Evolutionary conservation across 2,888 invertebrate species (phyloP).

Genomic region (Agrilus cyanescens): DNA sequence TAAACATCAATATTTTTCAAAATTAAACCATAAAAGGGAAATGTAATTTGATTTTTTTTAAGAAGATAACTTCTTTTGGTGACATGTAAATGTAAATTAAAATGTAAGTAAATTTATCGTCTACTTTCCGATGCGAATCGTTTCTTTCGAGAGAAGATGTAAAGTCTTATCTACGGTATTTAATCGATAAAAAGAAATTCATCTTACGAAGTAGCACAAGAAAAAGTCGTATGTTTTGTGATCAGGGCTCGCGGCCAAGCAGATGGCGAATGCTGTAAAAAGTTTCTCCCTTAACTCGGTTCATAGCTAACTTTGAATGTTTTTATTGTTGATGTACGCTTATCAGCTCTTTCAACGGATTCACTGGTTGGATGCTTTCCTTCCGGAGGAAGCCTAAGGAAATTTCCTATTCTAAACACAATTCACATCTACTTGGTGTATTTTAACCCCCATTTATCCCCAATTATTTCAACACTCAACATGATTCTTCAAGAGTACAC

Average conservation of each 20-base stretch:
- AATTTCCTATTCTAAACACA: conserved; percentile 13
- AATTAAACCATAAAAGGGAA: no score
- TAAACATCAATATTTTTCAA: no score
- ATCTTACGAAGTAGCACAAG: conserved; percentile 2
- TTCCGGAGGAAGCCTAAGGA: conserved; percentile 9
- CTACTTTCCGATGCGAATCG: no score
- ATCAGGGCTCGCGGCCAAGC: conserved; percentile 3
- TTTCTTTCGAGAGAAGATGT: no score
- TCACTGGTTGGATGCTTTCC: conserved; percentile 13
- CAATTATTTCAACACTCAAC: no score
- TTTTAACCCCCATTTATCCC: no score
- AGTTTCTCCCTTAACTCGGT: conserved; percentile 23
- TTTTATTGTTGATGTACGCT: conserved; percentile 31
- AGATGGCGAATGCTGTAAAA: conserved; percentile 18
- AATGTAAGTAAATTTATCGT: no score
- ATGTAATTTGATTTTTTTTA: no score
- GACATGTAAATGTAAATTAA: no score
- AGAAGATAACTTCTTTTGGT: no score
- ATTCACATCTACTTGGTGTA: background rate
- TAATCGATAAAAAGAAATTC: conserved; percentile 8
- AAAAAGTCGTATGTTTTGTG: conserved; percentile 6
- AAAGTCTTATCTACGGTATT: no score
- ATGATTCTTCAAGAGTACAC: no score
- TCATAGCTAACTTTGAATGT: conserved; percentile 29
- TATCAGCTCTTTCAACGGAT: conserved; percentile 20